Evolutionary conservation across 2,113 vertebrate species (phyloP).

Genomic region (Erpornis zantholeuca): DNA sequence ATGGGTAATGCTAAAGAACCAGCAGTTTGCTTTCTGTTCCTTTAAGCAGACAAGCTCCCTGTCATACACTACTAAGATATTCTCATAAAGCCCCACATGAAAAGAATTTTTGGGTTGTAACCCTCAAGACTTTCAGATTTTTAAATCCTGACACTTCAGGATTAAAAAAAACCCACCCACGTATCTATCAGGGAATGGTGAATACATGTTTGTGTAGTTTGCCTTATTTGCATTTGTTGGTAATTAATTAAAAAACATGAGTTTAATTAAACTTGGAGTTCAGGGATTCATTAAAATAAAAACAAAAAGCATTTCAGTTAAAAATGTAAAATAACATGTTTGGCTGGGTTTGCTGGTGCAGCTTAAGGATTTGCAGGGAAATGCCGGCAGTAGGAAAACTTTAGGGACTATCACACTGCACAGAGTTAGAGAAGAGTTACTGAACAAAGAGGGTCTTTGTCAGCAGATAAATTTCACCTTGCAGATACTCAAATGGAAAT

Average conservation of each 20-base stretch:
- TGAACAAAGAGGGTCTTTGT: neutral
- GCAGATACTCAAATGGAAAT: neutral
- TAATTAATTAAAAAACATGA: conserved; percentile 65
- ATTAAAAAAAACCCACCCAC: neutral
- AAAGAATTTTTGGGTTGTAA: conserved; percentile 37
- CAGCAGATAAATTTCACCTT: neutral
- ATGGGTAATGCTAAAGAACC: neutral
- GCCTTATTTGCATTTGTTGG: conserved; percentile 57
- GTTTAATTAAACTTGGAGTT: conserved; percentile 65
- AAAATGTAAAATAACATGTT: conserved; percentile 39
- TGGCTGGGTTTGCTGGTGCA: neutral
- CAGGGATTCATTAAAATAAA: conserved; percentile 64
- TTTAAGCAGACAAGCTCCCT: neutral
- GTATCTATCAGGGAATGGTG: neutral
- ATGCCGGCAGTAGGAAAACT: neutral
- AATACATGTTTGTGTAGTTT: conserved; percentile 1
- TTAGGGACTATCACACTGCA: neutral
- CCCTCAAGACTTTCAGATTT: conserved; percentile 38
- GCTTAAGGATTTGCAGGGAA: conserved; percentile 49
- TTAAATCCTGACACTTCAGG: conserved; percentile 16
- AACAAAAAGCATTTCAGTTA: conserved; percentile 54
- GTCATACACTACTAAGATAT: neutral
- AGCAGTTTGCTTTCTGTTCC: neutral
- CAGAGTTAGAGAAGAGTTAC: neutral
- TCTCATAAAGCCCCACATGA: neutral